Evolutionary conservation across 2,888 invertebrate genomes (phyloP), one percentile per base, ranked within the genome.

Genomic region (Eupeodes latifasciatus): DNA sequence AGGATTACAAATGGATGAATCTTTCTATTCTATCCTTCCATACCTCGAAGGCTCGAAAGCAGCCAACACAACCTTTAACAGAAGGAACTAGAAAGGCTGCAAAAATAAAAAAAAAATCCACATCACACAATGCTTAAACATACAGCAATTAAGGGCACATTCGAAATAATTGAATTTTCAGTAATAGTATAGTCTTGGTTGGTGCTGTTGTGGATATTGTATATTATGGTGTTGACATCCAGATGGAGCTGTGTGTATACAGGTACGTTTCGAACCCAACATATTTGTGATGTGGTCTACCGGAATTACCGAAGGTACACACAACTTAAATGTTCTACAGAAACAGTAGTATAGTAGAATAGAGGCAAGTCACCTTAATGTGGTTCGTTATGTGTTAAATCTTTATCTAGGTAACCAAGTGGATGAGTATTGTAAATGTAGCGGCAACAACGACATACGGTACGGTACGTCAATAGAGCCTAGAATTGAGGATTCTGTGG

Each of bases 111-210:
- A 57, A 14, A 34, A 34, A 34, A 47, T 6, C 6, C 6, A 72
- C 57, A 36, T 59, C 14, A 76, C n/a, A 47, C 71, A 82, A 82
- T 86, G 74, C 75, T 55, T 82, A 66, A 78, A 62, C 78, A 74
- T 67, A 79, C 76, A 75, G 44, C 86, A 79, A 86, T 86, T 79
- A 86, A 64, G 82, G 86, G 78, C 62, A 83, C 86, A 86, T 86
- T 86, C 49, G 62, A 79, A 82, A 75, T 86, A 79, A 86, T 79
- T 83, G 79, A 82, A 82, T 86, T 86, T 64, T 16, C 62, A 44
- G 53, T 78, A 71, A 66, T 71, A 59, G 71, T 27, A 40, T 27
- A 27, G 27, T 27, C 78, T 67, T 69, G 66, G 51, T 36, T 59
- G 19, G 16, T 49, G 53, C 40, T 66, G 27, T 19, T 27, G 12